Percentiles rank a stretch among this genome's conserved stretches.
Evolutionary conservation across 2,888 invertebrate genomes (phyloP).

Genomic region (Patella ulyssiponensis): DNA sequence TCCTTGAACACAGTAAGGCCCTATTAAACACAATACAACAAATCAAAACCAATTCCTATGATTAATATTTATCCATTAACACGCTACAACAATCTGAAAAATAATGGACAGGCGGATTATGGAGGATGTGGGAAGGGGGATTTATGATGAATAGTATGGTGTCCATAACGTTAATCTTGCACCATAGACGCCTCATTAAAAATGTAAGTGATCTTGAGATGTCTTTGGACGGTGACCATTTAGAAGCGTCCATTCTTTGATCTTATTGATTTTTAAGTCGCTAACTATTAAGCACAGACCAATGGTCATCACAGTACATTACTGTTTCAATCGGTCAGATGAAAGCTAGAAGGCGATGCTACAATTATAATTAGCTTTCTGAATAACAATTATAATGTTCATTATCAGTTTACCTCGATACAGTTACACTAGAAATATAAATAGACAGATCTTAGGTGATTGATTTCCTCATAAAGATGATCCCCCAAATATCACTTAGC

Average conservation of each 20-base stretch:
- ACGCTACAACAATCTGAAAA: too few relatives aligned
- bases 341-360: not conserved
- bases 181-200: conserved; percentile 10
- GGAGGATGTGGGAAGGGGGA: not conserved
- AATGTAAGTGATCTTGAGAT: conserved; percentile 10
- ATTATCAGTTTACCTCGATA: conserved; percentile 4
- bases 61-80: not conserved
- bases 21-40: not conserved
- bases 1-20: too few relatives aligned
- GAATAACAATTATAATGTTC: conserved; percentile 12
- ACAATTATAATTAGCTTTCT: conserved; percentile 6
- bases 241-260: not conserved
- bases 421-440: not conserved
- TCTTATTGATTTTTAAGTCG: conserved; percentile 5
- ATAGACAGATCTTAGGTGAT: too few relatives aligned
- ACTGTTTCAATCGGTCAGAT: not conserved
- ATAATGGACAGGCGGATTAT: too few relatives aligned
- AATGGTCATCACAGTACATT: conserved; percentile 9
- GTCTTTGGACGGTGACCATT: conserved; percentile 5
- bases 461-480: too few relatives aligned
- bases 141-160: conserved; percentile 2
- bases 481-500: too few relatives aligned
- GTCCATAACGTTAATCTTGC: conserved; percentile 7
- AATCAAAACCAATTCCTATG: not conserved
- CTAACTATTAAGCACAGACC: not conserved